Base-by-base conservation (phyloP, 1,140 invertebrate genomes). In the Globodera ellingtonae region DNA sequence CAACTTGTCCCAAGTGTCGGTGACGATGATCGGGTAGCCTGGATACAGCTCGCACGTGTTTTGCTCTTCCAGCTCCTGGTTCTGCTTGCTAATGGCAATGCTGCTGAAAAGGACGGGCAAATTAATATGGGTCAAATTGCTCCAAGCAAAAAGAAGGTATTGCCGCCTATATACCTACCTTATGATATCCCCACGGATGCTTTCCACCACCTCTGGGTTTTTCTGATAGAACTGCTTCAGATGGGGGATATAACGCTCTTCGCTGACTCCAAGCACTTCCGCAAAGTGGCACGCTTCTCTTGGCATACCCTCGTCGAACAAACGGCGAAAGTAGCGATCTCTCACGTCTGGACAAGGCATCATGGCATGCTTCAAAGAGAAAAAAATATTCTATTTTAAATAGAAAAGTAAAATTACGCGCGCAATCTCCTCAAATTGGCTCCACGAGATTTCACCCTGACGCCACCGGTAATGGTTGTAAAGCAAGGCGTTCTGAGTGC, bases 341-440 rank as follows among this genome's bases (percentile, higher is more conserved):
- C 75, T 18, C 10, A 77, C 69, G 35, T 48, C 10, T 24, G 65
- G n/a, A 65, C 15, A 62, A 18, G 35, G 48, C 56, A 35, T n/a
- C 15, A 74, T 7, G 5, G 72, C 35, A 50, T 56, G 72, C 72
- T 74, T 35, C 50, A 74, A 4, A 47, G 5, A 21, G 18, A 72
- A 35, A 0, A 15, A n/a, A n/a, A n/a, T n/a, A 46, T 21, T 10
- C 18, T 50, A 24, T 15, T 18, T 18, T 15, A 18, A 59, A 15
- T 6, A n/a, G 7, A 74, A 73, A 24, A 47, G 1, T 4, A 56
- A 5, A 10, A 18, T 77, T 81, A 79, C 80, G 18, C 72, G 72
- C 9, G 80, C 79, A 13, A 76, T 62, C 56, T 80, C 77, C 50
- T 81, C 80, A 66, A 72, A 81, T 78, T 81, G 65, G 7, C 4